These are phyloP conservation scores for Neoitamus cyanurus DNA, from an alignment of 2,888 invertebrate genomes.

Conservation along the genomic window DNA sequence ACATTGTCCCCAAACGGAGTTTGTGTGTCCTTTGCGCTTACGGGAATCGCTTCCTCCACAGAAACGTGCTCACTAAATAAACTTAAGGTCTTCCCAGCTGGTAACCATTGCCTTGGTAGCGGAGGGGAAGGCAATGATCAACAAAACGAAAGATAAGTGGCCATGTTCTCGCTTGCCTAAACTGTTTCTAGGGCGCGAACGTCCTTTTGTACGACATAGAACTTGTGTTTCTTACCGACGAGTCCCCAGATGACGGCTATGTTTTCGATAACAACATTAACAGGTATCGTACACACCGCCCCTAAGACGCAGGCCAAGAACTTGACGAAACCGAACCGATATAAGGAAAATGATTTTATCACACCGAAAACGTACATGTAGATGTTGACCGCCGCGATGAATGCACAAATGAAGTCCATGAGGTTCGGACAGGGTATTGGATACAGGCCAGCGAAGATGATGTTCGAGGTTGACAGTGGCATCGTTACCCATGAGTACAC, in stretches of 20 bases:
- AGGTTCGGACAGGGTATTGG: conserved; percentile 87
- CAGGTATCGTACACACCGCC: conserved; percentile 89
- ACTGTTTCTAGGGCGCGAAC: conserved; percentile 76
- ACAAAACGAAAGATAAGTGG: not conserved
- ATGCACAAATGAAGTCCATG: conserved; percentile 88
- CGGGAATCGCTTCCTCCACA: not conserved
- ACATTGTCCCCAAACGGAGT: conserved; percentile 50
- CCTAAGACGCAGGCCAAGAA: conserved; percentile 85
- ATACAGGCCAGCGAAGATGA: conserved; percentile 83
- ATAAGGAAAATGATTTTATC: conserved; percentile 92
- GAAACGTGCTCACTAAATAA: not conserved
- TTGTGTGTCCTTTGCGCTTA: not conserved
- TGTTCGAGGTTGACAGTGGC: conserved; percentile 91
- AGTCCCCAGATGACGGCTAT: conserved; percentile 95
- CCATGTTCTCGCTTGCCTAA: conserved; percentile 58
- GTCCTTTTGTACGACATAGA: conserved; percentile 97
- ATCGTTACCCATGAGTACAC: conserved; percentile 97
- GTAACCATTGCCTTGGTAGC: not conserved
- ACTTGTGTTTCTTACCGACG: conserved; percentile 94
- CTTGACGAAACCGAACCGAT: conserved; percentile 83
- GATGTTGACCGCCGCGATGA: conserved; percentile 92
- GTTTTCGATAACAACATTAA: conserved; percentile 94
- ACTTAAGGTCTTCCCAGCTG: not conserved
- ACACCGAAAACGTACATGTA: conserved; percentile 99
- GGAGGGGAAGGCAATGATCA: not conserved